These are phyloP conservation scores for Charanyca ferruginea DNA, from an alignment of 2,888 invertebrate genomes.

Conservation along the genomic window DNA sequence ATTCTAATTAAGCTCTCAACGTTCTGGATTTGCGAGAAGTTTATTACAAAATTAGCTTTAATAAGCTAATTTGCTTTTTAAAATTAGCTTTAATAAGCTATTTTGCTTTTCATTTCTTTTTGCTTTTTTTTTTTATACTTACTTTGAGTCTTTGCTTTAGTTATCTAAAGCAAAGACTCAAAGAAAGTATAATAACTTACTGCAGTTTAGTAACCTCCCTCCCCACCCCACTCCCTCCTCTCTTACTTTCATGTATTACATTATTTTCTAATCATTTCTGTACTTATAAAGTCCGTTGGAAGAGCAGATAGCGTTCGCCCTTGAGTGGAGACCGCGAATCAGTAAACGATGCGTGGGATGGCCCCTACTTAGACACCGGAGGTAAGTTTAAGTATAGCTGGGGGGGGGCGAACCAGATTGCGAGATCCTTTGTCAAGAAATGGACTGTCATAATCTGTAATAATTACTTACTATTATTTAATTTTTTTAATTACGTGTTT, in stretches of 20 bases:
- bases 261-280: constrained; percentile 6
- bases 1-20: background rate
- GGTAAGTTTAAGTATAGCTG: background rate
- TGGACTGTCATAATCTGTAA: background rate
- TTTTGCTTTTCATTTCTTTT: too few relatives aligned
- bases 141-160: too few relatives aligned
- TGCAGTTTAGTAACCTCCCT: too few relatives aligned
- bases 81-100: too few relatives aligned
- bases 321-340: constrained; percentile 38
- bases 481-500: too few relatives aligned
- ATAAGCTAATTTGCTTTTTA: too few relatives aligned
- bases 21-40: background rate
- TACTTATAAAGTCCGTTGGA: background rate
- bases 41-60: constrained; percentile 18
- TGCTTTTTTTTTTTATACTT: too few relatives aligned
- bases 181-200: too few relatives aligned
- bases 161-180: too few relatives aligned
- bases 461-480: too few relatives aligned
- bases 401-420: background rate
- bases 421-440: background rate
- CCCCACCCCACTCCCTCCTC: too few relatives aligned
- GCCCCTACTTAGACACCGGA: constrained; percentile 2
- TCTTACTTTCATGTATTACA: too few relatives aligned
- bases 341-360: constrained; percentile 37
- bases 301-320: constrained; percentile 3